Conservation (phyloP, 1,140 invertebrate species). For the Elymnias hypermnestra region DNA sequence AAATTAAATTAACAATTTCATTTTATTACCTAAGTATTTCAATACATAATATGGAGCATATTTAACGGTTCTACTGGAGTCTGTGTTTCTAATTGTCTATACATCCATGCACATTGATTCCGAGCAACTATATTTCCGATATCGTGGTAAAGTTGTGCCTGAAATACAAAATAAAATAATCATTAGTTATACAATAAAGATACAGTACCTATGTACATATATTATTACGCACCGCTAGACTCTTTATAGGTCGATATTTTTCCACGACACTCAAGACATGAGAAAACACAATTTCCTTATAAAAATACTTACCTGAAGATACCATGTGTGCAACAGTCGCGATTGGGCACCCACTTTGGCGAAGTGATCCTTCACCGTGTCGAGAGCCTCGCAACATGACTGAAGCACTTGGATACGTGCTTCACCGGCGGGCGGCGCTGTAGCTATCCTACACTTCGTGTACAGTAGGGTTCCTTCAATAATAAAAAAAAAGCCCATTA, state of each 20-base stretch:
- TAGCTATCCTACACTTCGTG: slow-evolving; percentile 82
- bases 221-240: too few species aligned
- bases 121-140: slow-evolving; percentile 80
- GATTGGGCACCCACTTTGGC: slow-evolving; percentile 84
- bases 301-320: slow-evolving; percentile 80
- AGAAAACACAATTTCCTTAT: too few species aligned
- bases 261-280: too few species aligned
- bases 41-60: slow-evolving; percentile 64
- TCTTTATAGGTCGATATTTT: too few species aligned
- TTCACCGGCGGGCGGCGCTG: slow-evolving; percentile 72
- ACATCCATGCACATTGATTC: slow-evolving; percentile 85
- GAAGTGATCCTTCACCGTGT: slow-evolving; percentile 82
- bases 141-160: slow-evolving; percentile 82
- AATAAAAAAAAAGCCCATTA: too few species aligned
- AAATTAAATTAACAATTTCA: too few species aligned
- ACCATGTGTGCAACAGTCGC: slow-evolving; percentile 83
- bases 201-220: too few species aligned
- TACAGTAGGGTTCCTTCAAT: slow-evolving; percentile 76
- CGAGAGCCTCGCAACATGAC: slow-evolving; percentile 80
- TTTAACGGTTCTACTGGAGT: slow-evolving; percentile 74
- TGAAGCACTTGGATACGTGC: slow-evolving; percentile 75
- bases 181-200: too few species aligned
- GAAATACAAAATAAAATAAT: slow-evolving; percentile 62
- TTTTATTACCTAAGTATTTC: slow-evolving; percentile 24
- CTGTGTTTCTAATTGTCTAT: slow-evolving; percentile 81